A percentile compares a stretch with the other conserved stretches of the same genome.
Evolutionary conservation across 2,888 invertebrate genomes (phyloP).

Genomic region (Euspilapteryx auroguttella): DNA sequence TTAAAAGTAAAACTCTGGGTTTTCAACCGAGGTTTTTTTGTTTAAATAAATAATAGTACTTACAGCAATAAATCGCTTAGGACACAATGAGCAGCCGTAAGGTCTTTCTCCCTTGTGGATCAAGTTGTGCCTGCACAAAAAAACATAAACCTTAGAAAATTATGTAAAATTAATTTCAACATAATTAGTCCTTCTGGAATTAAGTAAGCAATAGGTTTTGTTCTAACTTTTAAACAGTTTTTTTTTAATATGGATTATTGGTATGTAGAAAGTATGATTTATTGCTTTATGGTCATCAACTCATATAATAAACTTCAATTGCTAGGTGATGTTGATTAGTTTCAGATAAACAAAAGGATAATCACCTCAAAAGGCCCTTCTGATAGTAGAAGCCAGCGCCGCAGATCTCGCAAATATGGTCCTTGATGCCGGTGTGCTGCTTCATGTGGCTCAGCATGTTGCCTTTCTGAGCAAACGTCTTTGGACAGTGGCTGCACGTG

Average conservation of each 20-base stretch:
- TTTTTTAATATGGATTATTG: too few relatives aligned
- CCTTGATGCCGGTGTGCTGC: constrained; percentile 46
- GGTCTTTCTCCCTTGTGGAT: constrained; percentile 54
- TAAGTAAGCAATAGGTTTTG: too few relatives aligned
- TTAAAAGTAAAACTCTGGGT: too few relatives aligned
- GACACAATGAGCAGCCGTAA: constrained; percentile 41
- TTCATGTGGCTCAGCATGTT: constrained; percentile 40
- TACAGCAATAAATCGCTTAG: constrained; percentile 50
- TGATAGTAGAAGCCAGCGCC: constrained; percentile 54
- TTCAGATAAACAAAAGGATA: too few relatives aligned
- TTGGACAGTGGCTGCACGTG: constrained; percentile 41
- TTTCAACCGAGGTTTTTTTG: too few relatives aligned
- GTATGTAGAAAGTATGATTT: too few relatives aligned
- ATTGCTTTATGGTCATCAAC: too few relatives aligned
- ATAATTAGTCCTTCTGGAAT: too few relatives aligned
- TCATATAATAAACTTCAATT: too few relatives aligned
- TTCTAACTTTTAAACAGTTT: too few relatives aligned
- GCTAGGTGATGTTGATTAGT: too few relatives aligned
- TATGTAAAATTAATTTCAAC: too few relatives aligned
- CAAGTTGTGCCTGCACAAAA: constrained; percentile 42
- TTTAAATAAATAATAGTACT: constrained; percentile 16
- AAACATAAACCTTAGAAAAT: constrained; percentile 3
- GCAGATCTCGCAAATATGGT: constrained; percentile 52
- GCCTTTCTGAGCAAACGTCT: constrained; percentile 44
- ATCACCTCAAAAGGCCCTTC: constrained; percentile 51